Conservation (phyloP, 2,888 invertebrate genomes). For the Hydrotaea cyrtoneurina region DNA sequence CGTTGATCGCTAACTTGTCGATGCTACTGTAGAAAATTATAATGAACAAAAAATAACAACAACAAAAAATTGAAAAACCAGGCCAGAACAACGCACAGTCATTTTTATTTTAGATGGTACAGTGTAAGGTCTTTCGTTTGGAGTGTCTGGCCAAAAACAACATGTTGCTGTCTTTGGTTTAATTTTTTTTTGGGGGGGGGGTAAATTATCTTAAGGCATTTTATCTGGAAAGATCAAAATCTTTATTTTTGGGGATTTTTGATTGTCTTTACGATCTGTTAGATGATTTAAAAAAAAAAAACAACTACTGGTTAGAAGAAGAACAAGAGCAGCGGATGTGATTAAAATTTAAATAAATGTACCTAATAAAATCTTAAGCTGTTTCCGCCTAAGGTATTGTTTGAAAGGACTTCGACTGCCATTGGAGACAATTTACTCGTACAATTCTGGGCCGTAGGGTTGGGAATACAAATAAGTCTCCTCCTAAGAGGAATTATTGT, state of each 20-base stretch:
- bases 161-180: not conserved
- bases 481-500: too few relatives aligned
- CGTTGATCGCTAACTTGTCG: conserved; percentile 80
- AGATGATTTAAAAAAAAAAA: conserved; percentile 17
- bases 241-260: conserved; percentile 22
- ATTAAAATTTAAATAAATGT: too few relatives aligned
- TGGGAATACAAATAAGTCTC: too few relatives aligned
- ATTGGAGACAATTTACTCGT: too few relatives aligned
- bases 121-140: not conserved
- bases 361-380: too few relatives aligned
- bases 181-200: too few relatives aligned
- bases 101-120: not conserved
- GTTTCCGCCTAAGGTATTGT: too few relatives aligned
- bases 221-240: conserved; percentile 45
- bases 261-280: conserved; percentile 62
- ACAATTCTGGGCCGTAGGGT: too few relatives aligned
- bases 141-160: not conserved
- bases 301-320: conserved; percentile 41
- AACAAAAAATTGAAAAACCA: not conserved
- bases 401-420: too few relatives aligned
- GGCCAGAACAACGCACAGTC: not conserved
- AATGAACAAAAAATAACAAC: conserved; percentile 47
- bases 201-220: conserved; percentile 43
- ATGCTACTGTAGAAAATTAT: conserved; percentile 74
- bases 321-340: not conserved